phyloP scores from a whole-genome alignment of 2,797 vertebrate species.

The Argya squamiceps region DNA sequence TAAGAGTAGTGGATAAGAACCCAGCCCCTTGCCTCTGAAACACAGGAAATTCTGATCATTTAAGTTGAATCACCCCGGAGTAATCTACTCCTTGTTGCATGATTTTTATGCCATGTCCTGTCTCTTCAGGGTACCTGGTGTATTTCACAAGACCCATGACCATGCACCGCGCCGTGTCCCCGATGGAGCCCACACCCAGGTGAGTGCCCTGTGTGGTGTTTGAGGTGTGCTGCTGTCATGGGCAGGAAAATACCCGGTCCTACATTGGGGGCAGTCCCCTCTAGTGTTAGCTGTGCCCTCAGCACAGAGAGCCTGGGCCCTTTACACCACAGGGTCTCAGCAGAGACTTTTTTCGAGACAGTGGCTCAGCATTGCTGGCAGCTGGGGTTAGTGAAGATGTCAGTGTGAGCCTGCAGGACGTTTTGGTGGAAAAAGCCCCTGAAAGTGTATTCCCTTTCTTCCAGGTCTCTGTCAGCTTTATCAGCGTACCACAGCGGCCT shows the following conservation, averaged over 20 bases:
- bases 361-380: background rate
- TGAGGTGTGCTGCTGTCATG: background rate
- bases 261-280: background rate
- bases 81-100: rapidly evolving
- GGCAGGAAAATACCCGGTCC: background rate
- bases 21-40: background rate
- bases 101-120: background rate
- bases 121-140: conserved; percentile 86
- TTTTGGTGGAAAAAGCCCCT: background rate
- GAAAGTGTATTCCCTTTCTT: background rate
- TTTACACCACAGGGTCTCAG: background rate
- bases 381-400: background rate
- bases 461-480: conserved; percentile 91
- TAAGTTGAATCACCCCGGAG: background rate
- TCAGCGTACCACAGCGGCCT: conserved; percentile 95
- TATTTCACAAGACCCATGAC: conserved; percentile 96
- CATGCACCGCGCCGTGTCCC: conserved; percentile 90
- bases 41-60: background rate
- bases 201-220: background rate
- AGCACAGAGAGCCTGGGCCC: background rate
- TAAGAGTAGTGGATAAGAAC: background rate
- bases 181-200: conserved; percentile 94
- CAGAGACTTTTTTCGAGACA: background rate
- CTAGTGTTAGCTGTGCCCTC: background rate
- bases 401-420: background rate